A percentile compares a stretch with the other conserved stretches of the same genome.
Evolutionary conservation across 2,888 invertebrate species (phyloP).

Genomic region (Drosophila acutilabella): DNA sequence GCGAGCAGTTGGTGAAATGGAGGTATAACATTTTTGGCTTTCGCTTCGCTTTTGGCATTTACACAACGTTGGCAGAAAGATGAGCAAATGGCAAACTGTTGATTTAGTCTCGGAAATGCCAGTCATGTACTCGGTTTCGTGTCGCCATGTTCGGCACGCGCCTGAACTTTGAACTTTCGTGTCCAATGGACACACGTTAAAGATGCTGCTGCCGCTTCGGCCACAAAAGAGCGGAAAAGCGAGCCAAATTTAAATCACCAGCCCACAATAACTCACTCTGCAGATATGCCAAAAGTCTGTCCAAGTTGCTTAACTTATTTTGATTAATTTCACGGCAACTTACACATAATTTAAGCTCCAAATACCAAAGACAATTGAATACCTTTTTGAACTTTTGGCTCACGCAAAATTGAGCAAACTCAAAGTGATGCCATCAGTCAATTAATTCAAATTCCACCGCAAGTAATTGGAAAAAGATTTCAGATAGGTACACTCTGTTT

Average conservation of each 20-base stretch:
- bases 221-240: background rate
- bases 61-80: conserved; percentile 20
- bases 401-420: conserved; percentile 4
- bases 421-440: conserved; percentile 18
- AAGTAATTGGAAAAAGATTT: background rate
- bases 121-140: conserved; percentile 51
- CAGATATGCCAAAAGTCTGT: conserved; percentile 23
- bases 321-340: conserved; percentile 44
- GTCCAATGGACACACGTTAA: conserved; percentile 27
- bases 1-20: too few species aligned
- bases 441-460: conserved; percentile 16
- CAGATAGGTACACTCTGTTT: too few species aligned
- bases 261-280: conserved; percentile 4
- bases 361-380: conserved; percentile 7
- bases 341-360: conserved; percentile 25
- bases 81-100: conserved; percentile 72
- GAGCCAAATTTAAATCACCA: background rate
- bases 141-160: conserved; percentile 51
- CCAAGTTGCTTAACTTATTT: conserved; percentile 33
- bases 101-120: conserved; percentile 63
- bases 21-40: conserved; percentile 18
- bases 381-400: conserved; percentile 5
- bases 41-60: conserved; percentile 49
- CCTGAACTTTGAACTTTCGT: conserved; percentile 72
- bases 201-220: conserved; percentile 5